Base-by-base conservation (phyloP, 2,888 invertebrate genomes). In the Thysanoteuthis rhombus region DNA sequence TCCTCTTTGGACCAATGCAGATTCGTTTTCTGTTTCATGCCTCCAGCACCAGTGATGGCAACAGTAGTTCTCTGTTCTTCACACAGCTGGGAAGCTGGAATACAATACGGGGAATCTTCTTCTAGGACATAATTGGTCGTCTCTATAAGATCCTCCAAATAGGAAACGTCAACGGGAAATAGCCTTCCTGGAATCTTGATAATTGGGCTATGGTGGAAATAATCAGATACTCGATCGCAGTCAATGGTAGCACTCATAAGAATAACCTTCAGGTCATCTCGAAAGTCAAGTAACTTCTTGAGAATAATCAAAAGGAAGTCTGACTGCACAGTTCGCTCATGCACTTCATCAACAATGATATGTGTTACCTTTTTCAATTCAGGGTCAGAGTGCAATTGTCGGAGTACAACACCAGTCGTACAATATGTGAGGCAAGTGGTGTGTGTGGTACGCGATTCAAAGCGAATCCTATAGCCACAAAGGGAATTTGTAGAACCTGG, bases 381-480 rank as follows among this genome's bases (percentile, higher is more conserved):
- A 0, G 95, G 94, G 94, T 99, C 98, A 0, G 97, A 96, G 97
- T 98, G 98, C 97, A 99, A 97, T 95, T 98, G 98, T 96, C 98
- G 98, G 90, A 99, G 97, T 52, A 99, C 97, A 93, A 99, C 98
- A 6, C 99, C 99, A 0, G 99, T 99, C 0, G 99, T 99, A 97
- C 99, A 99, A 97, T 98, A 99, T 94, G 98, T 93, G 93, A 97
- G 95, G 40, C 95, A 94, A 0, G 96, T 96, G 52, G 95, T 95
- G 32, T 95, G 95, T 36, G 96, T 95, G 93, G 94, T 94, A 94
- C 95, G 95, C 8, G 96, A 95, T 94, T 97, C 97, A 94, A 97
- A 96, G 90, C 96, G 94, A 91, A 96, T 96, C 95, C 96, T 96
- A 94, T 96, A 96, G 3, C 96, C 96, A 94, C 96, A 96, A 36